phyloP scores from a whole-genome alignment of 2,888 invertebrate species.

The Cantharis lateralis region DNA sequence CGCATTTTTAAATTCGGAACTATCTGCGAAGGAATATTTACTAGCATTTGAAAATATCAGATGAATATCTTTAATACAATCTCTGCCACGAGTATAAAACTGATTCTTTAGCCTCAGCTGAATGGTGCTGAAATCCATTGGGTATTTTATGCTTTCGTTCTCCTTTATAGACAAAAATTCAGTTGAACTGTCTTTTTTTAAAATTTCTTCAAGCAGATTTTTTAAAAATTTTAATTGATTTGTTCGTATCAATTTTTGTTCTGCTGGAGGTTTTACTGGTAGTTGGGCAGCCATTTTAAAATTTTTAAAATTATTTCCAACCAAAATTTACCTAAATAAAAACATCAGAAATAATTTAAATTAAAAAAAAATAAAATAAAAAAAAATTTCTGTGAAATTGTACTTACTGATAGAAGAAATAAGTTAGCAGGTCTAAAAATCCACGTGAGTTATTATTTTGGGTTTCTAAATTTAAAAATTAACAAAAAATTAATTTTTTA shows the following conservation, averaged over 20 bases:
- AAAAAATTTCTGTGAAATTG: too few relatives aligned
- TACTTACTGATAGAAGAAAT: too few relatives aligned
- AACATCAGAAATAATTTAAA: too few relatives aligned
- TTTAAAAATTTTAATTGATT: neutral
- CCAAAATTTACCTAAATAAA: too few relatives aligned
- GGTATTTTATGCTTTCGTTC: neutral
- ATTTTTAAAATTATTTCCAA: too few relatives aligned
- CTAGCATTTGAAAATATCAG: neutral
- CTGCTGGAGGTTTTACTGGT: neutral
- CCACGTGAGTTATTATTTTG: too few relatives aligned
- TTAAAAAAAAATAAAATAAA: too few relatives aligned
- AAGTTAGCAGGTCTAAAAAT: too few relatives aligned
- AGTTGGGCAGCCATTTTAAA: neutral
- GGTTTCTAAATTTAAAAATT: too few relatives aligned
- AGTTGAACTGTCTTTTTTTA: neutral
- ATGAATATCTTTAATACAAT: neutral
- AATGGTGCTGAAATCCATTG: neutral
- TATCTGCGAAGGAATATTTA: neutral
- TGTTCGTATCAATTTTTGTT: neutral
- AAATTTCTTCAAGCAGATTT: neutral
- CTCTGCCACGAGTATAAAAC: neutral
- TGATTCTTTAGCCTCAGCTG: neutral
- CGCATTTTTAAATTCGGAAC: neutral
- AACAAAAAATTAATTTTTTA: too few relatives aligned
- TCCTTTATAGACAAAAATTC: neutral